Percentiles rank a stretch among this genome's conserved stretches.
phyloP scores from a whole-genome alignment of 1,140 invertebrate genomes.

The Penaeus vannamei region DNA sequence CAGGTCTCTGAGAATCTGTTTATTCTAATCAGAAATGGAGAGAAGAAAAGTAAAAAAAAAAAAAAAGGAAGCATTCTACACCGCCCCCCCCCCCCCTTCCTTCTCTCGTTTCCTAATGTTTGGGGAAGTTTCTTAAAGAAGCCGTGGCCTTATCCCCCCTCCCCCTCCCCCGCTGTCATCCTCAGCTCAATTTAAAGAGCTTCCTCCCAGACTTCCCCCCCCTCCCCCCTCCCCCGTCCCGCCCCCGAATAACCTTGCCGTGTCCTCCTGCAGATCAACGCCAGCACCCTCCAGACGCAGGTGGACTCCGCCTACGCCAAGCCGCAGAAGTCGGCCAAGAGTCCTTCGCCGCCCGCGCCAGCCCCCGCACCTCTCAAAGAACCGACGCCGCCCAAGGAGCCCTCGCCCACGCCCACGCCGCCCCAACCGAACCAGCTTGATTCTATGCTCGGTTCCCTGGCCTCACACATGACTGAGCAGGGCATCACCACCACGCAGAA shows the following conservation, averaged over 20 bases:
- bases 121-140: too few relatives aligned
- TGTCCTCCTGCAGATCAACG: slow-evolving; percentile 74
- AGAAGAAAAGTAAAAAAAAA: too few relatives aligned
- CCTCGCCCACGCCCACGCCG: slow-evolving; percentile 61
- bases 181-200: not conserved
- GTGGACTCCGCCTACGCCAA: slow-evolving; percentile 83
- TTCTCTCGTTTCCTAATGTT: too few relatives aligned
- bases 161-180: not conserved
- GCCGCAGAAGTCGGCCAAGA: slow-evolving; percentile 77
- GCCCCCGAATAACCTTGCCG: not conserved
- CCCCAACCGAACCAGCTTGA: slow-evolving; percentile 81
- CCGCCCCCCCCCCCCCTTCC: too few relatives aligned
- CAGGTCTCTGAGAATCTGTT: too few relatives aligned
- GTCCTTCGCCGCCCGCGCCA: slow-evolving; percentile 72
- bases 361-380: slow-evolving; percentile 70
- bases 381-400: slow-evolving; percentile 72
- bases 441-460: slow-evolving; percentile 93
- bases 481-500: slow-evolving; percentile 98
- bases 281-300: slow-evolving; percentile 76
- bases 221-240: not conserved
- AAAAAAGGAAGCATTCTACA: too few relatives aligned
- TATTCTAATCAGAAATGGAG: too few relatives aligned
- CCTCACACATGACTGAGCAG: slow-evolving; percentile 94
- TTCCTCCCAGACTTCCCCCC: not conserved
- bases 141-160: not conserved